These are phyloP conservation scores for Symphodus melops DNA, from an alignment of 2,113 vertebrate genomes.

Conservation along the genomic window DNA sequence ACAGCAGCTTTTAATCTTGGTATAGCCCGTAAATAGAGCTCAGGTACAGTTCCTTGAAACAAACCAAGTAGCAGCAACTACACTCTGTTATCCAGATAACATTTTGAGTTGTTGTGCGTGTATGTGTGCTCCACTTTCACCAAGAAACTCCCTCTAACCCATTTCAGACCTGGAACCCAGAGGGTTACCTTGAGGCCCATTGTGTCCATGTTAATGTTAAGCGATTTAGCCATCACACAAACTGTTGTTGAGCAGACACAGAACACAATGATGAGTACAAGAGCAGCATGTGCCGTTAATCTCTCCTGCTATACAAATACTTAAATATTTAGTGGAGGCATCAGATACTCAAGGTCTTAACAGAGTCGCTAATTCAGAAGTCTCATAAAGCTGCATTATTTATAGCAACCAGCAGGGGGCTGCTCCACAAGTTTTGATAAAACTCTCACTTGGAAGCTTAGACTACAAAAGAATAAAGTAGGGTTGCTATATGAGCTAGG, in stretches of 20 bases:
- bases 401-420: too few relatives aligned
- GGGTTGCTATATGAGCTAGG: too few relatives aligned
- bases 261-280: neutral
- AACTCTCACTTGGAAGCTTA: too few relatives aligned
- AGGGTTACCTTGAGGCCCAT: slow-evolving; percentile 19
- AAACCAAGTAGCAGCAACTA: slow-evolving; percentile 34
- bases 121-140: neutral
- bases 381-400: too few relatives aligned
- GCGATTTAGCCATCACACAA: slow-evolving; percentile 7
- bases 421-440: too few relatives aligned
- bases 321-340: neutral
- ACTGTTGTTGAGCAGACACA: slow-evolving; percentile 6
- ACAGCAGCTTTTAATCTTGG: slow-evolving; percentile 55
- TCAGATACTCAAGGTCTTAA: too few relatives aligned
- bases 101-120: slow-evolving; percentile 20
- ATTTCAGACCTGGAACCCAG: slow-evolving; percentile 22
- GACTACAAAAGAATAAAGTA: too few relatives aligned
- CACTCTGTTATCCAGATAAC: slow-evolving; percentile 5
- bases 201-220: slow-evolving; percentile 7
- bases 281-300: slow-evolving; percentile 10
- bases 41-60: slow-evolving; percentile 28
- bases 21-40: slow-evolving; percentile 32
- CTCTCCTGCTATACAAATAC: slow-evolving; percentile 6
- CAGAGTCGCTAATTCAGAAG: too few relatives aligned
- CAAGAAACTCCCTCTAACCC: slow-evolving; percentile 33